phyloP scores from a whole-genome alignment of 1,140 invertebrate genomes.

The Bathynomus jamesi region DNA sequence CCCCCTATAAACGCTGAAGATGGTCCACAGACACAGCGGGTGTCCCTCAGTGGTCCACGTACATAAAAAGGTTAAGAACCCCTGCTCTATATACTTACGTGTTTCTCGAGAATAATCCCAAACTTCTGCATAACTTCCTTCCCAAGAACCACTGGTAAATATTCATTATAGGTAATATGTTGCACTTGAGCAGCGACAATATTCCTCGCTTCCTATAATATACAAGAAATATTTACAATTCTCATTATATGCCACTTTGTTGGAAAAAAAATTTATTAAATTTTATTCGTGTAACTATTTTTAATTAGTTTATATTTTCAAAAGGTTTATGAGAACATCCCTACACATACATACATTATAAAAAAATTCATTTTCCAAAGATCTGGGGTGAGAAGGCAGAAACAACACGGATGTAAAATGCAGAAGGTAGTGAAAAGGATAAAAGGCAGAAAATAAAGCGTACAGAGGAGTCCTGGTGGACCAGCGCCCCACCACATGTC shows the following conservation, averaged over 20 bases:
- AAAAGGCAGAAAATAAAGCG: background rate
- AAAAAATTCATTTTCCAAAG: background rate
- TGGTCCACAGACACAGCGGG: no score
- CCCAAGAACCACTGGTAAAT: slow-evolving; percentile 82
- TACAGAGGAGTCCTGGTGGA: background rate
- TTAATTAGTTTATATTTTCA: no score
- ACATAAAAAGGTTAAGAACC: no score
- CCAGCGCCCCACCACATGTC: background rate
- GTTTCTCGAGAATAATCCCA: slow-evolving; percentile 68
- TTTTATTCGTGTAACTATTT: background rate
- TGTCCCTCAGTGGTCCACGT: no score
- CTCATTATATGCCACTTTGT: background rate
- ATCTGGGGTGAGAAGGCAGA: background rate
- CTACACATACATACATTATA: background rate
- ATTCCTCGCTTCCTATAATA: slow-evolving; percentile 63
- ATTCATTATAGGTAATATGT: slow-evolving; percentile 91
- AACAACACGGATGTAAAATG: no score
- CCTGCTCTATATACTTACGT: slow-evolving; percentile 18
- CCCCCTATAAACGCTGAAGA: no score
- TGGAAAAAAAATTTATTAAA: background rate
- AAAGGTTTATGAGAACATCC: background rate
- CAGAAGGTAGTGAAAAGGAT: no score
- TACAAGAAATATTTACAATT: background rate
- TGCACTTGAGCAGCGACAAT: slow-evolving; percentile 85
- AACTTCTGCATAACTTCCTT: slow-evolving; percentile 90